Conservation (phyloP, 1,140 invertebrate species). For the Dryas iulia region DNA sequence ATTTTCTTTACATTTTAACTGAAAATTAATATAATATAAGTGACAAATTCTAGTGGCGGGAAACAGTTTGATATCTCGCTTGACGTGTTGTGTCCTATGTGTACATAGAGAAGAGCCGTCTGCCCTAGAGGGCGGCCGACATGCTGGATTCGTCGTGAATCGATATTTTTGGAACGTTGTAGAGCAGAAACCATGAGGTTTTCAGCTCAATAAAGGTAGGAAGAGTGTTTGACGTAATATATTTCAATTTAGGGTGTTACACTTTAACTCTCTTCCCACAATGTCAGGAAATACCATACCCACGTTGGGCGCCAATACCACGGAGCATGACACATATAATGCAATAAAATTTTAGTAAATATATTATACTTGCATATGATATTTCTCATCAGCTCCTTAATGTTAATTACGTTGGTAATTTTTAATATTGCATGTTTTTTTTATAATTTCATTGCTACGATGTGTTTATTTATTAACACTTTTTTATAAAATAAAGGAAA, state of each 20-base stretch:
- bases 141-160: constrained; percentile 79
- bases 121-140: constrained; percentile 77
- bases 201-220: constrained; percentile 73
- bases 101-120: constrained; percentile 75
- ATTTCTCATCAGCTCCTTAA: no score
- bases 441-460: no score
- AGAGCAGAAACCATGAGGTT: constrained; percentile 73
- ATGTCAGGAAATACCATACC: background rate
- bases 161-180: constrained; percentile 78
- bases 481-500: no score
- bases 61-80: constrained; percentile 78
- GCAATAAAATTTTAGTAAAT: background rate
- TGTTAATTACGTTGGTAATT: no score
- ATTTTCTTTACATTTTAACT: constrained; percentile 9
- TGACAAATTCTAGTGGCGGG: constrained; percentile 73
- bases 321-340: no score
- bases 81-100: constrained; percentile 79
- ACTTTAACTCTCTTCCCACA: background rate
- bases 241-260: background rate
- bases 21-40: constrained; percentile 22
- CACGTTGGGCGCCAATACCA: constrained; percentile 39
- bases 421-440: no score
- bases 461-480: no score
- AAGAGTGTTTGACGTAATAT: constrained; percentile 38
- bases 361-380: background rate